These are phyloP conservation scores for Dasysyrphus albostriatus DNA, from an alignment of 2,888 invertebrate species.

Conservation along the genomic window DNA sequence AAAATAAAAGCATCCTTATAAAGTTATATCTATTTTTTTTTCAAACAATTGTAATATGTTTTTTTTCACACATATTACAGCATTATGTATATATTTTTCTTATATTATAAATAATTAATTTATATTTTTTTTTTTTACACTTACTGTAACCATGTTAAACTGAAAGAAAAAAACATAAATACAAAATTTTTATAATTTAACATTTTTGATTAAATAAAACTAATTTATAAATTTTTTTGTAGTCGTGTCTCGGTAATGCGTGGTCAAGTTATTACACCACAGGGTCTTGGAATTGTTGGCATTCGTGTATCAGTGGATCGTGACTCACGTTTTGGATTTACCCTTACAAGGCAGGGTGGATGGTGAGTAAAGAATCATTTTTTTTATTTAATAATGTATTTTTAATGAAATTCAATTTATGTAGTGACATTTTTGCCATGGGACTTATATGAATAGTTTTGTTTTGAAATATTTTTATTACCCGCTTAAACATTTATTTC, in stretches of 20 bases:
- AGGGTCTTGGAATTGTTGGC: constrained; percentile 98
- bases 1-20: constrained; percentile 59
- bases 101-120: constrained; percentile 46
- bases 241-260: constrained; percentile 99
- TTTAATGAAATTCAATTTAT: no score
- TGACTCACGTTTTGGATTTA: constrained; percentile 97
- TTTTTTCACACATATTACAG: constrained; percentile 64
- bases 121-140: constrained; percentile 51
- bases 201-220: constrained; percentile 25
- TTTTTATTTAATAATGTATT: background rate
- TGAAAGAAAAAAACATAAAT: constrained; percentile 22
- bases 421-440: no score
- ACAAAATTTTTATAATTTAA: background rate
- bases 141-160: constrained; percentile 57
- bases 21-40: constrained; percentile 28
- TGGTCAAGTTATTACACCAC: constrained; percentile 97
- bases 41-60: constrained; percentile 55
- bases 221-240: constrained; percentile 82
- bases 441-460: no score
- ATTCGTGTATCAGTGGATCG: constrained; percentile 98
- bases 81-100: constrained; percentile 19
- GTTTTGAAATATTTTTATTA: no score
- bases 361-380: constrained; percentile 88
- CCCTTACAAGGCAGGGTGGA: constrained; percentile 95
- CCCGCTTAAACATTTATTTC: no score